phyloP scores from a whole-genome alignment of 2,888 invertebrate species.

The Polyploca ridens region DNA sequence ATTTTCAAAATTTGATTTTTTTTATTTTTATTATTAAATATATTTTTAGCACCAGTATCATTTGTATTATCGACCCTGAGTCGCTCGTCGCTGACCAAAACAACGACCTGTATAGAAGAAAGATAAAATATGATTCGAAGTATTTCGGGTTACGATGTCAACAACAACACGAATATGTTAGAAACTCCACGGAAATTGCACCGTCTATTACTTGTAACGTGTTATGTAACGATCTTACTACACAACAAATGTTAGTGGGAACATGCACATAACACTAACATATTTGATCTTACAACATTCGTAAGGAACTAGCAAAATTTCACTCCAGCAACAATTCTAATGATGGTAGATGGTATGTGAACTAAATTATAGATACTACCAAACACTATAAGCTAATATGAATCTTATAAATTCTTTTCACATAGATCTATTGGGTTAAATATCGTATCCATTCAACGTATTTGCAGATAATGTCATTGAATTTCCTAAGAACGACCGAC shows the following conservation, averaged over 20 bases:
- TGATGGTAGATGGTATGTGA: background rate
- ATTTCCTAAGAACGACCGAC: no score
- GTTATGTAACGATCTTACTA: slow-evolving; percentile 27
- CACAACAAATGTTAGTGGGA: slow-evolving; percentile 16
- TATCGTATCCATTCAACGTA: no score
- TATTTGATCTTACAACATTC: slow-evolving; percentile 1
- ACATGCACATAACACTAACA: slow-evolving; percentile 10
- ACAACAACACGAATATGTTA: slow-evolving; percentile 32
- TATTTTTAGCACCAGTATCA: no score
- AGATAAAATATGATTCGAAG: background rate
- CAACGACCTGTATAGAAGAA: no score
- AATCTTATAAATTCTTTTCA: no score
- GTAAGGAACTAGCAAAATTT: background rate
- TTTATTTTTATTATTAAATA: no score
- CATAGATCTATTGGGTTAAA: no score
- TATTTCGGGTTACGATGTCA: slow-evolving; percentile 22
- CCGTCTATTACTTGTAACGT: slow-evolving; percentile 35
- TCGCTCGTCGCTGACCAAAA: no score
- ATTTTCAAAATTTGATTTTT: no score
- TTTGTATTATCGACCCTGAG: no score
- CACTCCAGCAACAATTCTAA: background rate
- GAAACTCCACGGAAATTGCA: slow-evolving; percentile 34
- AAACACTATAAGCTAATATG: background rate
- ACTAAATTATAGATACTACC: background rate
- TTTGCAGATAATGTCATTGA: no score